A percentile compares a stretch with the other conserved stretches of the same genome.
These are phyloP conservation scores for Pheosia gnoma DNA, from an alignment of 2,888 invertebrate species.

Conservation along the genomic window DNA sequence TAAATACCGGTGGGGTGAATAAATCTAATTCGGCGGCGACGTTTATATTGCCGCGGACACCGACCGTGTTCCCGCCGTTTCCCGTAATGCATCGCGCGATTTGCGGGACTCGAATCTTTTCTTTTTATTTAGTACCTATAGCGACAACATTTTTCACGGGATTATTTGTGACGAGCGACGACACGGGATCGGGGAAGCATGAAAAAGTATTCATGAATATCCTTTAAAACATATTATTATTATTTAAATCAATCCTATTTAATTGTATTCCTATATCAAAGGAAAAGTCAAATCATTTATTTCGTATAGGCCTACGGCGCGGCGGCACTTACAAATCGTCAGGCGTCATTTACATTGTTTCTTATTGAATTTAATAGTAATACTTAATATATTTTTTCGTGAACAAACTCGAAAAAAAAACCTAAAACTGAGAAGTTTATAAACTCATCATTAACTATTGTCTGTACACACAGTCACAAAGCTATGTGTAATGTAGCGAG, in stretches of 20 bases:
- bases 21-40: slow-evolving; percentile 77
- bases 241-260: too few relatives aligned
- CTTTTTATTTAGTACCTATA: slow-evolving; percentile 18
- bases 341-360: too few relatives aligned
- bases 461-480: slow-evolving; percentile 24
- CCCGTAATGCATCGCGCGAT: slow-evolving; percentile 29
- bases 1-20: slow-evolving; percentile 63
- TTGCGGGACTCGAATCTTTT: slow-evolving; percentile 37
- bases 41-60: slow-evolving; percentile 60
- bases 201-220: too few relatives aligned
- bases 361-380: too few relatives aligned
- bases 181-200: too few relatives aligned
- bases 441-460: slow-evolving; percentile 1
- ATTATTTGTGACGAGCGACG: slow-evolving; percentile 27
- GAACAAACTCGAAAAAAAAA: not conserved
- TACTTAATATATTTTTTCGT: too few relatives aligned
- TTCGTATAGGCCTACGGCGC: too few relatives aligned
- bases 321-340: too few relatives aligned
- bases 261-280: too few relatives aligned
- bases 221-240: too few relatives aligned
- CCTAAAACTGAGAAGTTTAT: not conserved
- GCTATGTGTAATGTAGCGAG: slow-evolving; percentile 58
- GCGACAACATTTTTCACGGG: slow-evolving; percentile 29
- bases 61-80: slow-evolving; percentile 54
- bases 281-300: too few relatives aligned